Conservation (phyloP, 2,113 vertebrate genomes). For the Cyprinus carpio region DNA sequence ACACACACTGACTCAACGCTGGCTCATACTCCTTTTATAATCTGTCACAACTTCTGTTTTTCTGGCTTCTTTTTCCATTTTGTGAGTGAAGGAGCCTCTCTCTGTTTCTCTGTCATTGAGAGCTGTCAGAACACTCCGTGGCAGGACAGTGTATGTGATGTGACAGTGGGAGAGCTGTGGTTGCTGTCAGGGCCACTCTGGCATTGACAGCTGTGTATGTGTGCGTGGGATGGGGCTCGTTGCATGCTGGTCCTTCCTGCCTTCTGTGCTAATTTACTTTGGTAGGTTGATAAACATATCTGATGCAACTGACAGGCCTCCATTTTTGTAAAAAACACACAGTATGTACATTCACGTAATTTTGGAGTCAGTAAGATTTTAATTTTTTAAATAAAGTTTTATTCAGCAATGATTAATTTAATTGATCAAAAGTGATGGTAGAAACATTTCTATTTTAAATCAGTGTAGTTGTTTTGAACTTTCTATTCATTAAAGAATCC, state of each 20-base stretch:
- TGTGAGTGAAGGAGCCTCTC: not conserved
- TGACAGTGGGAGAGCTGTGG: conserved; percentile 14
- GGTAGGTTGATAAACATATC: conserved; percentile 18
- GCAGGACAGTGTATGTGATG: conserved; percentile 28
- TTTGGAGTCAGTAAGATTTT: no score
- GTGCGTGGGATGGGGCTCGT: not conserved
- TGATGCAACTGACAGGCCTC: not conserved
- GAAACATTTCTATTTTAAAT: not conserved
- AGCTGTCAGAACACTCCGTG: not conserved
- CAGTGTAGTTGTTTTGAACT: not conserved
- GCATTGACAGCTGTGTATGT: conserved; percentile 18
- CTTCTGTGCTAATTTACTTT: not conserved
- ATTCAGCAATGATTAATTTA: no score
- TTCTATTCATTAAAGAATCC: no score
- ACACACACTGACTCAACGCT: not conserved
- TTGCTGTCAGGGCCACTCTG: conserved; percentile 18
- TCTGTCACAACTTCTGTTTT: not conserved
- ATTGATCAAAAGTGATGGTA: not conserved
- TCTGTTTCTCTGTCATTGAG: not conserved
- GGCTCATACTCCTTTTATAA: conserved; percentile 1
- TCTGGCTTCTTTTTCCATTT: not conserved
- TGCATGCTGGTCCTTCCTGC: not conserved
- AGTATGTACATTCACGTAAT: not conserved
- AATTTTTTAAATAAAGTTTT: no score
- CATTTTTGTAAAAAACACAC: not conserved